These are phyloP conservation scores for Nomada fabriciana DNA, from an alignment of 2,888 invertebrate genomes.

Conservation along the genomic window DNA sequence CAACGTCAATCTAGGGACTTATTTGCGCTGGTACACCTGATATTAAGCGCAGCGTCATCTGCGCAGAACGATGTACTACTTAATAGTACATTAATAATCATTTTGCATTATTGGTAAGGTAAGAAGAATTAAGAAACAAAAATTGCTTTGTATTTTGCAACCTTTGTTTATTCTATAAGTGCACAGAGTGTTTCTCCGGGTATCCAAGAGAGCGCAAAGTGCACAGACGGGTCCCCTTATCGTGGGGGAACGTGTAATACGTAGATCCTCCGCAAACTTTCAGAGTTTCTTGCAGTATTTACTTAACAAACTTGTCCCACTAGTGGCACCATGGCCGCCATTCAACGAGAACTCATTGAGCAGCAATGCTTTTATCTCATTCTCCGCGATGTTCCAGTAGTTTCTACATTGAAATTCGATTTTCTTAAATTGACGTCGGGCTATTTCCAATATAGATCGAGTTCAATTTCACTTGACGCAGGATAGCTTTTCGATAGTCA, in stretches of 20 bases:
- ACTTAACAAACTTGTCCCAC: background rate
- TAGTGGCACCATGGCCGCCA: background rate
- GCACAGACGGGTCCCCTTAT: background rate
- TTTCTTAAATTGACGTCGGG: background rate
- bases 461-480: background rate
- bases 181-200: background rate
- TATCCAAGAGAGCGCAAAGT: background rate
- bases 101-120: too few species aligned
- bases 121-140: background rate
- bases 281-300: background rate
- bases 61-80: too few species aligned
- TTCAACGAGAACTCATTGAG: background rate
- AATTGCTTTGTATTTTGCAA: background rate
- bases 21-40: too few species aligned
- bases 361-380: background rate
- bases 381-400: background rate
- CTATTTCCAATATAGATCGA: background rate
- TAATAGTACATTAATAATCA: too few species aligned
- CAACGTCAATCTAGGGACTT: too few species aligned
- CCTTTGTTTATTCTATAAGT: background rate
- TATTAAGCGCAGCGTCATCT: too few species aligned
- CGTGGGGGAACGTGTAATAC: background rate
- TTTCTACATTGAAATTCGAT: constrained; percentile 4
- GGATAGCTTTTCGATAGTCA: background rate
- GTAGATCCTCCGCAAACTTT: background rate